A percentile compares a stretch with the other conserved stretches of the same genome.
Conservation (phyloP, 2,113 vertebrate genomes). For the Athene noctua region DNA sequence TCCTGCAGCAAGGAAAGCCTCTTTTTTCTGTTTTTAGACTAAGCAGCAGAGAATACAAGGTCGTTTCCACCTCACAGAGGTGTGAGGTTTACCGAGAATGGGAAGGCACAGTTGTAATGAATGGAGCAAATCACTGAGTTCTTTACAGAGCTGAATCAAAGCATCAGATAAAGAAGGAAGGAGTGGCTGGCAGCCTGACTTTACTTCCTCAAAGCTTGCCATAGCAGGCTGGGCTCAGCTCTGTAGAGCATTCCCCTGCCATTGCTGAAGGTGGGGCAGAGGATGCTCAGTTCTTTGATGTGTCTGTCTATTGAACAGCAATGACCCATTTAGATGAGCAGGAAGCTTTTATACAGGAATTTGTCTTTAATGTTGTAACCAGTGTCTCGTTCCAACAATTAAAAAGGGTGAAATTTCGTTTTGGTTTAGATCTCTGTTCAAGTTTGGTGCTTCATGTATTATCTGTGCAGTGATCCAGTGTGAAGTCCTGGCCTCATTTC, state of each 20-base stretch:
- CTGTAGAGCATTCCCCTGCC: background rate
- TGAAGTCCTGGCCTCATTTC: background rate
- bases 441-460: background rate
- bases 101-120: background rate
- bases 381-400: background rate
- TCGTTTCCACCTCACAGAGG: background rate
- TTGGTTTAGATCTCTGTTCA: background rate
- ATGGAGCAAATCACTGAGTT: background rate
- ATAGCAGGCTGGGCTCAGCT: background rate
- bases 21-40: background rate
- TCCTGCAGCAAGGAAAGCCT: background rate
- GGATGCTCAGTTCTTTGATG: slow-evolving; percentile 12
- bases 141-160: slow-evolving; percentile 18
- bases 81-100: background rate
- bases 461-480: background rate
- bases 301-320: background rate
- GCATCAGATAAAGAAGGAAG: slow-evolving; percentile 39
- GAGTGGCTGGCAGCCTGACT: background rate
- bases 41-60: background rate
- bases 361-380: background rate
- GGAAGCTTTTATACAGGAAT: background rate
- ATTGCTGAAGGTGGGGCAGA: background rate
- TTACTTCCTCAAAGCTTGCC: background rate
- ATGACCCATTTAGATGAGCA: background rate
- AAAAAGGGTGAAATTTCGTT: background rate